A percentile compares a stretch with the other conserved stretches of the same genome.
These are phyloP conservation scores for Sinonovacula constricta DNA, from an alignment of 1,140 invertebrate species.

Conservation along the genomic window DNA sequence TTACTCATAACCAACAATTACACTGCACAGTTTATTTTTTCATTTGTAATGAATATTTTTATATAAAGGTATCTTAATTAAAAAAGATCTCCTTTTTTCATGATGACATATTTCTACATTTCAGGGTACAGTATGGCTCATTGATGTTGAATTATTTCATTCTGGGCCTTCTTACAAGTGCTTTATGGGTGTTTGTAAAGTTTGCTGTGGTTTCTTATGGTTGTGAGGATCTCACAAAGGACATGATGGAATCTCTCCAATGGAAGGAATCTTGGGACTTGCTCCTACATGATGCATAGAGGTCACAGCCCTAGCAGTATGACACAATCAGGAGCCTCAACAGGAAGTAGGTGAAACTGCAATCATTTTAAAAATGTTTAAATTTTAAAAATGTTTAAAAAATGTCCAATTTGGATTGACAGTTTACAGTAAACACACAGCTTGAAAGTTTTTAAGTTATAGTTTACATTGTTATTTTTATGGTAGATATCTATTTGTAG, in stretches of 20 bases:
- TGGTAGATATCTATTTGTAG: no score
- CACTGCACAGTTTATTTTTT: neutral
- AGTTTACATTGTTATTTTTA: no score
- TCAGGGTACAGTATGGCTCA: conserved; percentile 44
- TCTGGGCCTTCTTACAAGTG: conserved; percentile 45
- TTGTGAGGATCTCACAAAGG: conserved; percentile 36
- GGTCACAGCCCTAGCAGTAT: neutral
- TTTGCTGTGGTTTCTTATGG: conserved; percentile 61
- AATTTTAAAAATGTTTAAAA: no score
- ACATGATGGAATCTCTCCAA: conserved; percentile 54
- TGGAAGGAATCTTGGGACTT: conserved; percentile 70
- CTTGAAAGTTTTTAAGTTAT: neutral
- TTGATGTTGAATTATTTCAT: conserved; percentile 43
- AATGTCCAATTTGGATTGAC: neutral
- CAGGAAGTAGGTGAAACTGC: neutral
- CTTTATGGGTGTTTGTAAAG: conserved; percentile 55
- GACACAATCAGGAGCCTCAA: neutral
- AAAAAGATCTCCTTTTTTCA: neutral
- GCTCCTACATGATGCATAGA: conserved; percentile 43
- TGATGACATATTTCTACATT: neutral
- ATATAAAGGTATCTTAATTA: neutral
- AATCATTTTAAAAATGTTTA: neutral
- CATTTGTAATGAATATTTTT: neutral
- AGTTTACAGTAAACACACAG: neutral
- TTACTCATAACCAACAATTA: neutral